Evolutionary conservation across 2,888 invertebrate genomes (phyloP).

Genomic region (Amphipoea lucens): DNA sequence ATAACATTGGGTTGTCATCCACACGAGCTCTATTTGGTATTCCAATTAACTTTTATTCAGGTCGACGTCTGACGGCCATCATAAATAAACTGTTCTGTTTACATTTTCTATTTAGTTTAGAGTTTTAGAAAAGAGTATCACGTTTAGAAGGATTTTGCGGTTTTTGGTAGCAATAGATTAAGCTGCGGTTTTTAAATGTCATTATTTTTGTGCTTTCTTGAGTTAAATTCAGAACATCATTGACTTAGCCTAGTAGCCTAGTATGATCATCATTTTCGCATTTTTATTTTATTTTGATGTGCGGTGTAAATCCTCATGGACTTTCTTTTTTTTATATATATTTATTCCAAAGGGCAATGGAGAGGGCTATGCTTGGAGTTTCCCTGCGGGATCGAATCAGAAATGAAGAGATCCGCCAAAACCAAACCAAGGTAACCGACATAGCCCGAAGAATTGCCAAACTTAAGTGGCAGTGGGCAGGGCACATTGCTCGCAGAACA

Average conservation of each 20-base stretch:
- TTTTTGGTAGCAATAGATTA: background rate
- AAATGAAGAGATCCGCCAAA: no score
- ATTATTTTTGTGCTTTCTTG: background rate
- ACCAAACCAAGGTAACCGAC: no score
- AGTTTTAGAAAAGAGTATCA: background rate
- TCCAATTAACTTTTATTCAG: constrained; percentile 61
- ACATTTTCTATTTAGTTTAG: constrained; percentile 33
- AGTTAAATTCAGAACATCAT: background rate
- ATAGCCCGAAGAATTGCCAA: no score
- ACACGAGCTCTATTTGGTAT: constrained; percentile 34
- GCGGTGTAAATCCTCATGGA: no score
- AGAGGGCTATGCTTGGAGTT: no score
- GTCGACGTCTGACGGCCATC: constrained; percentile 29
- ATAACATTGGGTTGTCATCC: constrained; percentile 51
- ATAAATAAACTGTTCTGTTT: constrained; percentile 23
- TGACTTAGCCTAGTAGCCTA: background rate
- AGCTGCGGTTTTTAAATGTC: background rate
- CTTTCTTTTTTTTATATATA: no score
- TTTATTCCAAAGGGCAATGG: no score
- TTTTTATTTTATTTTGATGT: no score
- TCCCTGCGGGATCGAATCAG: no score
- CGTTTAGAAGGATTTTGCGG: background rate
- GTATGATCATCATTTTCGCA: no score
- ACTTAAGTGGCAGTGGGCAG: no score
- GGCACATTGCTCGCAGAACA: no score